Conservation (phyloP, 2,113 vertebrate genomes). For the Centropus unirufus region DNA sequence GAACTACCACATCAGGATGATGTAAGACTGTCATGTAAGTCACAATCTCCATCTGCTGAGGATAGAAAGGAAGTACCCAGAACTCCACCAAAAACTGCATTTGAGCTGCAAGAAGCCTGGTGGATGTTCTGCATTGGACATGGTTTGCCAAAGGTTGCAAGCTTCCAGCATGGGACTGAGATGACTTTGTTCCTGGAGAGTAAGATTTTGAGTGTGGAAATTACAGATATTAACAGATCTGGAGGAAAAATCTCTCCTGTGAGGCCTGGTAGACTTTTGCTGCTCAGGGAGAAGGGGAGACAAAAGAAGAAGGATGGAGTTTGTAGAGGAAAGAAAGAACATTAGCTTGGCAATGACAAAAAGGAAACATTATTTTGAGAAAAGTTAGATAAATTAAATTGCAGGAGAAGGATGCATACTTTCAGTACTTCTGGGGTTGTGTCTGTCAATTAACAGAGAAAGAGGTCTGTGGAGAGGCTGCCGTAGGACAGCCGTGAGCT, state of each 20-base stretch:
- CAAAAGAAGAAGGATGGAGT: not conserved
- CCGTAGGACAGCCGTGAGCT: conserved; percentile 28
- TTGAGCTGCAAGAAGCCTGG: not conserved
- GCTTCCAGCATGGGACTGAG: not conserved
- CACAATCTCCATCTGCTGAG: not conserved
- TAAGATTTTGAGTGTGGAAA: not conserved
- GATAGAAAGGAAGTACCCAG: not conserved
- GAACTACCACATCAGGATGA: not conserved
- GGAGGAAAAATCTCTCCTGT: not conserved
- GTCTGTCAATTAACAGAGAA: not conserved
- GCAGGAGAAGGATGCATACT: not conserved
- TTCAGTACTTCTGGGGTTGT: not conserved
- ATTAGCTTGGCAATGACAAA: not conserved
- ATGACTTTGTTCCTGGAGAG: not conserved
- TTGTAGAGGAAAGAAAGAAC: not conserved
- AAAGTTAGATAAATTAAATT: not conserved
- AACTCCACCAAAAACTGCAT: not conserved
- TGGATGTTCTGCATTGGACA: not conserved
- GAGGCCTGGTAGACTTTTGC: not conserved
- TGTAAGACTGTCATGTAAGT: not conserved
- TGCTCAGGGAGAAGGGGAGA: not conserved
- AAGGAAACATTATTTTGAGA: not conserved
- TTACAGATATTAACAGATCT: not conserved
- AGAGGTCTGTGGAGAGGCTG: not conserved
- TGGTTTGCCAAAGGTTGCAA: not conserved